phyloP scores from a whole-genome alignment of 1,140 invertebrate genomes.

The Eriocheir sinensis region DNA sequence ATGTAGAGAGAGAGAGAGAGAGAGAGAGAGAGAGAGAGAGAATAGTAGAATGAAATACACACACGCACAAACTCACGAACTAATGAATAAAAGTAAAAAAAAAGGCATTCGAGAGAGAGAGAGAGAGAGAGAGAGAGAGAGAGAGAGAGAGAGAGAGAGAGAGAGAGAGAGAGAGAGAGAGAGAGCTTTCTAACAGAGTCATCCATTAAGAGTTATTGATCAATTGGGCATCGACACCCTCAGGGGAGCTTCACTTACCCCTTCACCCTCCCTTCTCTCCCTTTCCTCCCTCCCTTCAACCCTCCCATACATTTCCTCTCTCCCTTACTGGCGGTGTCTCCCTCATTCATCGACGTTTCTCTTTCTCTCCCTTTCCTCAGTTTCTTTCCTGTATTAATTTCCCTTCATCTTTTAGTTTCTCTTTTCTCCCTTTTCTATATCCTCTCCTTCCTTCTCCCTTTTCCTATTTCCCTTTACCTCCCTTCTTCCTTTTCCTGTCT shows the following conservation, averaged over 20 bases:
- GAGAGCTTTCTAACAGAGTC: neutral
- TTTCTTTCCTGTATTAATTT: too few species aligned
- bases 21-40: conserved; percentile 34
- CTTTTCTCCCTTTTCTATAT: neutral
- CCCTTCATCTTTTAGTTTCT: too few species aligned
- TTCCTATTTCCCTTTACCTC: neutral
- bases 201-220: conserved; percentile 72
- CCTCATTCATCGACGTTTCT: too few species aligned
- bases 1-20: conserved; percentile 42
- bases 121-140: conserved; percentile 50
- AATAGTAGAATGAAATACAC: too few species aligned
- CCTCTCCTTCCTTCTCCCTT: too few species aligned
- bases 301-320: too few species aligned
- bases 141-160: conserved; percentile 50
- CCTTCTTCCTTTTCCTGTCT: neutral
- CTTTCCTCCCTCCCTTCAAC: too few species aligned
- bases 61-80: too few species aligned
- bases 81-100: too few species aligned
- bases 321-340: too few species aligned
- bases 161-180: conserved; percentile 48
- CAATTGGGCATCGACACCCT: conserved; percentile 70
- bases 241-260: neutral
- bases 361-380: neutral
- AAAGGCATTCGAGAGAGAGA: conserved; percentile 50
- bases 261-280: too few species aligned